Evolutionary conservation across 2,888 invertebrate genomes (phyloP).

Genomic region (Mythimna loreyi): DNA sequence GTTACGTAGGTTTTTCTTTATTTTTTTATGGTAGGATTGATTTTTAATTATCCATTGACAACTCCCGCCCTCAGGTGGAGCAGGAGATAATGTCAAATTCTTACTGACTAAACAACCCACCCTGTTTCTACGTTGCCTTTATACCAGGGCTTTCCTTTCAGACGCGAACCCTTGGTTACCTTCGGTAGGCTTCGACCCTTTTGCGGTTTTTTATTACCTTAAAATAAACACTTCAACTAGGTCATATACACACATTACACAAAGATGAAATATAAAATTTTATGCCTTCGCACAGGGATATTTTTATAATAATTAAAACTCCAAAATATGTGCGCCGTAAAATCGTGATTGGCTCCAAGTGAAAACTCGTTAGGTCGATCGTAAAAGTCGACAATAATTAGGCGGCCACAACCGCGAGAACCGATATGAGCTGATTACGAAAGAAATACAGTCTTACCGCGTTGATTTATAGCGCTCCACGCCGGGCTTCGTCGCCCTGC

Average conservation of each 20-base stretch:
- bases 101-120: too few relatives aligned
- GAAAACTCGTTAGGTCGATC: constrained; percentile 89
- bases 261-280: constrained; percentile 22
- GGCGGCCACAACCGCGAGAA: constrained; percentile 87
- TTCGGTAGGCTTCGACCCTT: too few relatives aligned
- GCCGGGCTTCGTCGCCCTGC: constrained; percentile 82
- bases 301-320: constrained; percentile 83
- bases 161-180: too few relatives aligned
- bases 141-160: too few relatives aligned
- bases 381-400: constrained; percentile 91
- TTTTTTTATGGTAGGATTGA: too few relatives aligned
- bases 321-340: constrained; percentile 84
- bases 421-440: constrained; percentile 90
- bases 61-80: too few relatives aligned
- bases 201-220: not conserved
- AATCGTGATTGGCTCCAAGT: constrained; percentile 90
- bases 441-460: constrained; percentile 89
- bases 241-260: constrained; percentile 13
- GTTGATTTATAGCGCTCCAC: constrained; percentile 86
- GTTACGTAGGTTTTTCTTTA: too few relatives aligned
- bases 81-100: too few relatives aligned
- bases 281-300: constrained; percentile 38
- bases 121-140: too few relatives aligned
- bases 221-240: constrained; percentile 25
- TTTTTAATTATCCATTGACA: too few relatives aligned